phyloP scores from a whole-genome alignment of 1,140 invertebrate species.

The Tenebrio molitor region DNA sequence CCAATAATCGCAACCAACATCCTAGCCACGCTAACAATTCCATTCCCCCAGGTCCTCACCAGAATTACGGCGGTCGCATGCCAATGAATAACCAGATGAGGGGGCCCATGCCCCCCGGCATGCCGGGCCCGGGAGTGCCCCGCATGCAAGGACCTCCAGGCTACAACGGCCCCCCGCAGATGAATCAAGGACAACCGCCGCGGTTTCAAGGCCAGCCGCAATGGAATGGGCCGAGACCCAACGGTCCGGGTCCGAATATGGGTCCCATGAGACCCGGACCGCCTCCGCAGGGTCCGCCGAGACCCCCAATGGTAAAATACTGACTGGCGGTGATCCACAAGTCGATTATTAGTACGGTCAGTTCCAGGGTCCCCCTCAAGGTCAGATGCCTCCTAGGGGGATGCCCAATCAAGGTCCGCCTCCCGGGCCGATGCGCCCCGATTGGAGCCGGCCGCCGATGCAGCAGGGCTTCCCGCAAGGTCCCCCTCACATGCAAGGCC shows the following conservation, averaged over 20 bases:
- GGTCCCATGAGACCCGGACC: constrained; percentile 70
- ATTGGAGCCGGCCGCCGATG: constrained; percentile 83
- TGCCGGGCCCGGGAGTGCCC: constrained; percentile 75
- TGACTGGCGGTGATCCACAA: too few relatives aligned
- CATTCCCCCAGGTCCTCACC: constrained; percentile 69
- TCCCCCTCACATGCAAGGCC: constrained; percentile 79
- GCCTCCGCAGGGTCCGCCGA: constrained; percentile 72
- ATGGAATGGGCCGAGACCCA: constrained; percentile 72
- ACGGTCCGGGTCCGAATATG: constrained; percentile 71
- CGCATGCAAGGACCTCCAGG: constrained; percentile 76
- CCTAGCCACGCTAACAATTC: constrained; percentile 69
- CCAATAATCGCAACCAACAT: constrained; percentile 67
- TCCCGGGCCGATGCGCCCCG: constrained; percentile 75
- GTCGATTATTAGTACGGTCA: constrained; percentile 22
- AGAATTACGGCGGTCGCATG: constrained; percentile 75
- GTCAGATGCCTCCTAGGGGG: constrained; percentile 73
- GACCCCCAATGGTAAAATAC: constrained; percentile 74
- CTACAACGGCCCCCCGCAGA: constrained; percentile 66
- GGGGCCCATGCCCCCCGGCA: constrained; percentile 76
- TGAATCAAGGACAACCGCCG: constrained; percentile 70
- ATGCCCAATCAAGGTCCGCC: constrained; percentile 75
- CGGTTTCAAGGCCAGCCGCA: constrained; percentile 73
- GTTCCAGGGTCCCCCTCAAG: constrained; percentile 76
- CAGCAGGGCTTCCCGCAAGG: constrained; percentile 70
- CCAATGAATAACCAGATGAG: constrained; percentile 78